Evolutionary conservation across 2,797 vertebrate genomes (phyloP).

Genomic region (Chloroceryle amazona): DNA sequence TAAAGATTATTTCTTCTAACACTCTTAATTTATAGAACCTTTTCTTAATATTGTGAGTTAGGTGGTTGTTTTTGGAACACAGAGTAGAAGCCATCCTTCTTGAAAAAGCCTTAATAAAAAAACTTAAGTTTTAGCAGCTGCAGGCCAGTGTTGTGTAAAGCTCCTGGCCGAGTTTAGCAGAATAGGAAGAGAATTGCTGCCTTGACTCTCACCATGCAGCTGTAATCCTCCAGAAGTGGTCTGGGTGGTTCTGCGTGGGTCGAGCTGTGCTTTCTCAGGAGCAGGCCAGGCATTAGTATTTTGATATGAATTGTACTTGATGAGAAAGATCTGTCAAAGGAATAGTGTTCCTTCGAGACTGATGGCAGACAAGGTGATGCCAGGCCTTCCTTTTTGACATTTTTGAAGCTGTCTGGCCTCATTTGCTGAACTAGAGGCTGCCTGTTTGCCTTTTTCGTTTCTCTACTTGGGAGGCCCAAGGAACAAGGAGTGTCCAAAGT

Average conservation of each 20-base stretch:
- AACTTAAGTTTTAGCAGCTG: not conserved
- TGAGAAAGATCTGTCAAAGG: not conserved
- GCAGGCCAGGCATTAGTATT: not conserved
- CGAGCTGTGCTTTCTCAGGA: not conserved
- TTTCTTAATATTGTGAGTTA: not conserved
- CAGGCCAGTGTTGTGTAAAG: not conserved
- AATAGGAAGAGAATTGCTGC: not conserved
- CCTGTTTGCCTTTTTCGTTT: not conserved
- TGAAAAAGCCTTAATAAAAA: not conserved
- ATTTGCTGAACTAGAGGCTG: not conserved
- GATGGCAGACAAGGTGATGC: not conserved
- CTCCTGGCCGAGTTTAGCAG: not conserved
- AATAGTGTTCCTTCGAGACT: not conserved
- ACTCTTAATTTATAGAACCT: not conserved
- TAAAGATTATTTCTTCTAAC: not conserved
- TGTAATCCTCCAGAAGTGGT: not conserved
- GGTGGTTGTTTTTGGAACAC: not conserved
- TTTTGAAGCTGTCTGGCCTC: not conserved
- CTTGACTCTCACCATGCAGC: not conserved
- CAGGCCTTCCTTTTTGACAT: not conserved
- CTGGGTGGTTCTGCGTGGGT: not conserved
- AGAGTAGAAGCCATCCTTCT: not conserved
- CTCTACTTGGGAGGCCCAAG: not conserved
- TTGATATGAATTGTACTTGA: not conserved
- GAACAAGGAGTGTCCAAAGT: slow-evolving; percentile 2